Conservation (phyloP, 2,113 vertebrate genomes). For the Colaptes auratus region DNA sequence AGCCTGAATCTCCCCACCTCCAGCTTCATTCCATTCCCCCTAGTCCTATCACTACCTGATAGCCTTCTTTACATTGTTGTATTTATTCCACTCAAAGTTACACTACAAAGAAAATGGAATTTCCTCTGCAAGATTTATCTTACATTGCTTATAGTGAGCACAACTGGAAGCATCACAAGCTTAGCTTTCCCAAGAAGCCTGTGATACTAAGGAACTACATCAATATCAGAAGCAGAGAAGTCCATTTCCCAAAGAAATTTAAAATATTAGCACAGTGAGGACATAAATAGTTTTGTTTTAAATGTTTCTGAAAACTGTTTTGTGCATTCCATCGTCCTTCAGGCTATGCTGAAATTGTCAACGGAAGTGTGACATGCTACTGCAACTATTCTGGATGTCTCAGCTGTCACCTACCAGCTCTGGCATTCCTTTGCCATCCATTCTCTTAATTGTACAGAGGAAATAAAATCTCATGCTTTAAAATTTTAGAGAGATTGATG, state of each 20-base stretch:
- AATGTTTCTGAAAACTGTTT: background rate
- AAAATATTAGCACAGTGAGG: background rate
- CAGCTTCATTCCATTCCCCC: no score
- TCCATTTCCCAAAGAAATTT: background rate
- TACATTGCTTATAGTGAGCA: background rate
- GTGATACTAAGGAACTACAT: background rate
- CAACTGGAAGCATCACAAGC: background rate
- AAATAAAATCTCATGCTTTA: background rate
- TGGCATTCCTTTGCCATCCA: background rate
- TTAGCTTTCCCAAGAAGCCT: background rate
- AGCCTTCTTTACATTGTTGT: background rate
- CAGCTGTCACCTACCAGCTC: background rate
- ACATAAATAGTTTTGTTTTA: background rate
- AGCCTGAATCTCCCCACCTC: no score
- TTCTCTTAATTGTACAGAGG: background rate
- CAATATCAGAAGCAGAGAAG: background rate
- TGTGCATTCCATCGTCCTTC: background rate
- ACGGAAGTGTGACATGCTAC: background rate
- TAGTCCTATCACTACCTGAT: no score
- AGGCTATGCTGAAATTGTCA: background rate
- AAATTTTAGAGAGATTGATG: background rate
- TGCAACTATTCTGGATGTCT: background rate
- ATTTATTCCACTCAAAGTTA: background rate
- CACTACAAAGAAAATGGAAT: background rate
- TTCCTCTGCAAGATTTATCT: background rate